Conservation (phyloP, 2,797 vertebrate genomes). For the Otolemur crassicaudatus region DNA sequence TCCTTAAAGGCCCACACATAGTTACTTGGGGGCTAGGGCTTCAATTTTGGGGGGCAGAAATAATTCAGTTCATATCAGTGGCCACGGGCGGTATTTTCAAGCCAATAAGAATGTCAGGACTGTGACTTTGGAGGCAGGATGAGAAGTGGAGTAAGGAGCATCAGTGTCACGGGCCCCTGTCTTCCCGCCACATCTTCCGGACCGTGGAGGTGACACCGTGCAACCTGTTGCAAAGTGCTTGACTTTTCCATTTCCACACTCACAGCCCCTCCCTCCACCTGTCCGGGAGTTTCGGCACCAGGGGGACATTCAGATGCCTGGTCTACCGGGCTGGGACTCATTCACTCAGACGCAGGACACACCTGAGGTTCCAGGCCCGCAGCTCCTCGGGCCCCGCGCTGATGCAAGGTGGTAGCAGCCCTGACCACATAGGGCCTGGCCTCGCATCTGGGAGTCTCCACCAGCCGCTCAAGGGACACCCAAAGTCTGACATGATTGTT, state of each 20-base stretch:
- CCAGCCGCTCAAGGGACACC: background rate
- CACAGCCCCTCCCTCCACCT: too few species aligned
- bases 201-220: fast-evolving
- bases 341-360: too few species aligned
- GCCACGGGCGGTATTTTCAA: background rate
- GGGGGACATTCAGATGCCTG: background rate
- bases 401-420: fast-evolving
- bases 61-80: fast-evolving
- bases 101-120: fast-evolving
- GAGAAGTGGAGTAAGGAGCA: background rate
- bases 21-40: too few species aligned
- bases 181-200: background rate
- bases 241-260: too few species aligned
- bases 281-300: background rate
- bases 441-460: too few species aligned
- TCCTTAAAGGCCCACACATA: background rate
- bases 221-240: fast-evolving
- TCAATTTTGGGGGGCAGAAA: too few species aligned
- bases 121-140: background rate
- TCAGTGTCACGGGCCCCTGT: fast-evolving
- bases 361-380: too few species aligned
- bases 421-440: fast-evolving
- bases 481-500: too few species aligned
- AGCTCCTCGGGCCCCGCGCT: fast-evolving
- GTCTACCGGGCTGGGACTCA: fast-evolving